Base-by-base conservation (phyloP, 2,113 vertebrate species). In the Electrona antarctica region DNA sequence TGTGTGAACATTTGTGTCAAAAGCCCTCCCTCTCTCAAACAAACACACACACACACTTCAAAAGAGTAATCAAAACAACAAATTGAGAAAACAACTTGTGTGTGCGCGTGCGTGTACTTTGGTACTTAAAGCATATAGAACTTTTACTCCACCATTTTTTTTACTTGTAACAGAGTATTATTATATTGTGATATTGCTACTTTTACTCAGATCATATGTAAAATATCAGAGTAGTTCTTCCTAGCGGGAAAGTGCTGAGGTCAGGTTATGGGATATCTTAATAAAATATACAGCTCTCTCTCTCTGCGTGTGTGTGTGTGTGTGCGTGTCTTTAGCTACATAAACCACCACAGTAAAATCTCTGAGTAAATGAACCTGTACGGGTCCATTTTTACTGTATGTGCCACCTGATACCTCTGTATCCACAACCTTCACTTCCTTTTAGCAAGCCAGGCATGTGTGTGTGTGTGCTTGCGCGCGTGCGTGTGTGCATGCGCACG, bases 401-500 rank as follows among this genome's bases (percentile, higher is more conserved):
- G 33, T 41, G 78, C 60, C 80, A 82, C 55, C 71, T 58, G 81
- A 76, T 74, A 63, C 69, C 64, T 45, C 68, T 65, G 57, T 78
- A 63, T 78, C 59, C 59, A 69, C 51, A 64, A 64, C 54, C 51
- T 71, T 62, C 45, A 75, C 73, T 80, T 79, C 63, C 81, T 72
- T 65, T 50, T 33, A 66, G 57, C 49, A 62, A 8, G 58, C 60
- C 69, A 80, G 78, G 7, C 33, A 7, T 21, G 21, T 21, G 21
- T 21, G 21, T 21, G 21, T 21, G 21, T 21, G 21, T 21, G 21
- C 2, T 1, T 21, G 21, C 2, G 21, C 2, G 21, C 48, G 33
- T 47, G n/a, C 48, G 41, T 47, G 13, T 15, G 52, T 57, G 10
- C 60, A 50, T 59, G 74, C 74, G 69, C 63, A 47, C 52, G 75